Evolutionary conservation across 1,140 invertebrate species (phyloP).

Genomic region (Diploscapter pachys): DNA sequence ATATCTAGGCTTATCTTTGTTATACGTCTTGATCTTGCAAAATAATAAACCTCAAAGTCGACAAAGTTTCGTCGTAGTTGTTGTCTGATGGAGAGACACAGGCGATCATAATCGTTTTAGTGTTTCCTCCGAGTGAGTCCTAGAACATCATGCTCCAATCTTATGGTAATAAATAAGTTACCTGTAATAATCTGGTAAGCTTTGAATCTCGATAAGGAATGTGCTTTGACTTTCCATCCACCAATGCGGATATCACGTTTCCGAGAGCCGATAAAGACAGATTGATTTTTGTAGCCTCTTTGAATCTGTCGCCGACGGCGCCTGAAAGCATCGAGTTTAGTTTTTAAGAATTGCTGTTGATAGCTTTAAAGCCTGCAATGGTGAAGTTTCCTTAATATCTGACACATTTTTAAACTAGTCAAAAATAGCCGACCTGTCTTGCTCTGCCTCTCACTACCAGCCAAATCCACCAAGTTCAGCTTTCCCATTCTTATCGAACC

Average conservation of each 20-base stretch:
- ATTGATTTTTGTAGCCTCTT: slow-evolving; percentile 93
- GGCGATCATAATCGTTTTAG: slow-evolving; percentile 93
- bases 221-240: slow-evolving; percentile 76
- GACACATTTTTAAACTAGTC: too few species aligned
- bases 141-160: slow-evolving; percentile 20
- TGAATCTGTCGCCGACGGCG: slow-evolving; percentile 80
- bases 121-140: slow-evolving; percentile 89
- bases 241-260: slow-evolving; percentile 90
- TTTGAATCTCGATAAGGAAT: slow-evolving; percentile 91
- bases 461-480: slow-evolving; percentile 78
- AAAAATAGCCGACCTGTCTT: slow-evolving; percentile 63
- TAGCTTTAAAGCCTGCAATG: too few species aligned
- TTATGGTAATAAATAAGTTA: slow-evolving; percentile 41
- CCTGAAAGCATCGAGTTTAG: slow-evolving; percentile 74
- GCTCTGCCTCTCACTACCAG: slow-evolving; percentile 62
- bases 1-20: slow-evolving; percentile 62
- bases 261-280: slow-evolving; percentile 85
- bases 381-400: too few species aligned
- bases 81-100: slow-evolving; percentile 78
- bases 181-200: slow-evolving; percentile 81
- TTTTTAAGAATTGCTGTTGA: too few species aligned
- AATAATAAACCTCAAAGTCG: slow-evolving; percentile 63
- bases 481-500: slow-evolving; percentile 71
- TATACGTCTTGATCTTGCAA: too few species aligned
- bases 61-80: slow-evolving; percentile 76